phyloP scores from a whole-genome alignment of 2,113 vertebrate species.

The Myiozetetes cayanensis region DNA sequence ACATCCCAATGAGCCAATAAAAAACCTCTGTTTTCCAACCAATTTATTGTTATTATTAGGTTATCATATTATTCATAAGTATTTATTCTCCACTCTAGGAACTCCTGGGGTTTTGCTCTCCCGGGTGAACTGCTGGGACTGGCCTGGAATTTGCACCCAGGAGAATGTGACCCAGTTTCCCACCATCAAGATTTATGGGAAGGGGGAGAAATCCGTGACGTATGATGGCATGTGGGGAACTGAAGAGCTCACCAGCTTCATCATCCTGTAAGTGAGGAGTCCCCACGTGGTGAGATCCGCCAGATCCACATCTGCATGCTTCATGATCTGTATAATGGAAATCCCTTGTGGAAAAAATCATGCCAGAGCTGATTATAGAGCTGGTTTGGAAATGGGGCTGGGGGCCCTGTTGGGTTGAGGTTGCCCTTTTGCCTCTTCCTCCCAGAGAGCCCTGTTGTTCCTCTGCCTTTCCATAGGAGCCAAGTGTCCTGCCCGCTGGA shows the following conservation, averaged over 20 bases:
- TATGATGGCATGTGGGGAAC: slow-evolving; percentile 87
- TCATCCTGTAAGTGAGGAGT: slow-evolving; percentile 82
- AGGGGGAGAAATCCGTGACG: slow-evolving; percentile 48
- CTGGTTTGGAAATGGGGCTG: not conserved
- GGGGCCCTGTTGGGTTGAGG: not conserved
- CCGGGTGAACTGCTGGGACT: slow-evolving; percentile 87
- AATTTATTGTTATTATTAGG: not conserved
- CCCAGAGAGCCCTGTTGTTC: not conserved
- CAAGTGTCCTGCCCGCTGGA: slow-evolving; percentile 67
- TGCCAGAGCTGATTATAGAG: not conserved
- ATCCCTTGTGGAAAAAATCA: not conserved
- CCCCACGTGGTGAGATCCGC: not conserved
- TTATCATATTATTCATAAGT: not conserved
- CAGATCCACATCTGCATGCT: not conserved
- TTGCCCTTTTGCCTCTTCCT: not conserved
- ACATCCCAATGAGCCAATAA: not conserved
- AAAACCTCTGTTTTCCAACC: not conserved
- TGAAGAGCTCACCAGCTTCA: slow-evolving; percentile 82
- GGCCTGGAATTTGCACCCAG: slow-evolving; percentile 81
- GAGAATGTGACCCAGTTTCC: slow-evolving; percentile 86
- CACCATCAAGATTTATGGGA: slow-evolving; percentile 74
- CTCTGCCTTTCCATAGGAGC: slow-evolving; percentile 61
- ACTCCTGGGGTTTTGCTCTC: slow-evolving; percentile 71
- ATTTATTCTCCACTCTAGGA: slow-evolving; percentile 29
- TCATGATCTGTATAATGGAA: not conserved